Evolutionary conservation across 2,797 vertebrate genomes (phyloP), one percentile per base, ranked within the genome.

Genomic region (Thaleichthys pacificus): DNA sequence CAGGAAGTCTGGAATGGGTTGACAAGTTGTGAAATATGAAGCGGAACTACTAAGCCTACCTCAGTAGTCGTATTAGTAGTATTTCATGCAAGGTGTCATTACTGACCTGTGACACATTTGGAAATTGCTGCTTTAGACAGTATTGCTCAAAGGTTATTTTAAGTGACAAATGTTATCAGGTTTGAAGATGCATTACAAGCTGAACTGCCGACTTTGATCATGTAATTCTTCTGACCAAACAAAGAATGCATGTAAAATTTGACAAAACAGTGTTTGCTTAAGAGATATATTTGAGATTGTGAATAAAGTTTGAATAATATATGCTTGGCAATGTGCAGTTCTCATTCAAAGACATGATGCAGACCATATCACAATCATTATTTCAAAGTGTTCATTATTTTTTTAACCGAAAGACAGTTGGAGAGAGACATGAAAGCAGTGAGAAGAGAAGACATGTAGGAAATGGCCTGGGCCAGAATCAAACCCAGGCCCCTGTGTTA

Each of bases 41-140:
- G 57, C 73, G 49, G 68, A 70, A 78, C 62, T 24, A 0, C 67
- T 73, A 73, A 38, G 47, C 11, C 75, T 73, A 77, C 80, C 71
- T 73, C 71, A 54, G 66, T 74, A 75, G 70, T 32, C 32, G 8
- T 51, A n/a, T 26, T 47, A 47, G 42, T 47, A 47, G 28, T 67
- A 57, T 32, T 42, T 21, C 15, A 24, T 15, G 22, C 68, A 47
- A 47, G 32, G 38, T 61, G 24, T 68, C 73, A 68, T 21, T 47
- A 26, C 58, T 12, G 58, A 61, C n/a, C 2, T 22, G 22, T n/a
- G 22, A n/a, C 69, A 22, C n/a, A 42, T n/a, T 47, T 28, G 24
- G 4, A 67, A 19, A 28, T 51, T 6, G 21, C 26, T 54, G 5
- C 49, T 66, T 54, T 51, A 12, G 35, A 66, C 32, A 47, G 51